Evolutionary conservation across 2,888 invertebrate species (phyloP), one percentile per base, ranked within the genome.

Genomic region (Andrena bucephala): DNA sequence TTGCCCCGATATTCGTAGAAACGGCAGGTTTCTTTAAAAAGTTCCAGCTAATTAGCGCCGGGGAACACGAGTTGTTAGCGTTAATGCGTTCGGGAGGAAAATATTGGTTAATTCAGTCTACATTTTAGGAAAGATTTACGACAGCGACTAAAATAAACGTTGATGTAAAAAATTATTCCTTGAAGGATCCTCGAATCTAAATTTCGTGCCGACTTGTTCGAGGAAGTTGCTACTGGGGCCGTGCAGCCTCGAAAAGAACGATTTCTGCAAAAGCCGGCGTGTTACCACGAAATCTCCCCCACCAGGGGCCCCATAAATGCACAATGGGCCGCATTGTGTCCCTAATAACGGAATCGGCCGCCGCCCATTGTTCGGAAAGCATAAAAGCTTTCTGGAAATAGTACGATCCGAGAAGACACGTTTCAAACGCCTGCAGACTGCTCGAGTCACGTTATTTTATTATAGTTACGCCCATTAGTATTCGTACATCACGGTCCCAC

Each of bases 281-380:
- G 57, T 68, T 80, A 80, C 81, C 73, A 73, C 81, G 81, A 81
- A 81, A 81, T 74, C 52, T 48, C 57, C 59, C 81, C 69, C 69
- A 27, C 81, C 42, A 36, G 33, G 50, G 72, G 16, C 60, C 27
- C 75, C 69, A 54, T 74, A 81, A 67, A 82, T 75, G 79, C 86
- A 90, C 90, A 90, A 90, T 89, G 84, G 85, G 77, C 71, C 84
- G 82, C 85, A 90, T 90, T 90, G 90, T 89, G 81, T 78, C 82
- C 87, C 85, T 87, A 84, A 85, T 89, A 90, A 89, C 90, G 87
- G 89, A 88, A 87, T 87, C 80, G 82, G 78, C 75, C 83, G 77
- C 75, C 77, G 63, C 65, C 85, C 83, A 89, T 89, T 90, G 90
- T 90, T 85, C 86, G 78, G 76, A 68, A 82, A 84, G 82, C 84